Evolutionary conservation across 2,113 vertebrate species (phyloP).

Genomic region (Atherinomorus stipes): DNA sequence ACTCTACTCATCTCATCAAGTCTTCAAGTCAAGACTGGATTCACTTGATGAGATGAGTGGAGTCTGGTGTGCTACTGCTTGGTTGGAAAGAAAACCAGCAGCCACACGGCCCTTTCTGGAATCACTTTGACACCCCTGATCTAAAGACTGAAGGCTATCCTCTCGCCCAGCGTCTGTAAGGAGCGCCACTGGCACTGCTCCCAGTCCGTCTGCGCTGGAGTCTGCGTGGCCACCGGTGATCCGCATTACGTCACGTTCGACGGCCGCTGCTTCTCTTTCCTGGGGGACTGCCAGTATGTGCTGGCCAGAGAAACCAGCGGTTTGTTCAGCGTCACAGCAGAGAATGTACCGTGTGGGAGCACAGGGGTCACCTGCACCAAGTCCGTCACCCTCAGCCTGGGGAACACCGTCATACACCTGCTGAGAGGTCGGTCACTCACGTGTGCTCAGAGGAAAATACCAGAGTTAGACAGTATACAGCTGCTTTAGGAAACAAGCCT

Average conservation of each 20-base stretch:
- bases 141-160: neutral
- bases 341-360: slow-evolving; percentile 92
- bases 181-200: slow-evolving; percentile 87
- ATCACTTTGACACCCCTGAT: too few species aligned
- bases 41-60: too few species aligned
- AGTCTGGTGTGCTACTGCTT: too few species aligned
- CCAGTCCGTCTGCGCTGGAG: slow-evolving; percentile 78
- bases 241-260: slow-evolving; percentile 94
- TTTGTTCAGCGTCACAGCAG: slow-evolving; percentile 85
- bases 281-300: slow-evolving; percentile 92
- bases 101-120: too few species aligned
- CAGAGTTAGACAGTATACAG: too few species aligned
- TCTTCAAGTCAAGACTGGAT: too few species aligned
- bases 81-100: too few species aligned
- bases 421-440: slow-evolving; percentile 84
- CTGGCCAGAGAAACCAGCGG: slow-evolving; percentile 83
- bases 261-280: slow-evolving; percentile 88
- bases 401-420: slow-evolving; percentile 87
- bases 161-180: slow-evolving; percentile 82
- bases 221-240: slow-evolving; percentile 90
- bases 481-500: too few species aligned
- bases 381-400: slow-evolving; percentile 86
- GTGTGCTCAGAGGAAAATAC: too few species aligned
- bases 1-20: too few species aligned
- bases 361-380: slow-evolving; percentile 92